Conservation (phyloP, 2,888 invertebrate genomes). For the Cerceris ruficornis region DNA sequence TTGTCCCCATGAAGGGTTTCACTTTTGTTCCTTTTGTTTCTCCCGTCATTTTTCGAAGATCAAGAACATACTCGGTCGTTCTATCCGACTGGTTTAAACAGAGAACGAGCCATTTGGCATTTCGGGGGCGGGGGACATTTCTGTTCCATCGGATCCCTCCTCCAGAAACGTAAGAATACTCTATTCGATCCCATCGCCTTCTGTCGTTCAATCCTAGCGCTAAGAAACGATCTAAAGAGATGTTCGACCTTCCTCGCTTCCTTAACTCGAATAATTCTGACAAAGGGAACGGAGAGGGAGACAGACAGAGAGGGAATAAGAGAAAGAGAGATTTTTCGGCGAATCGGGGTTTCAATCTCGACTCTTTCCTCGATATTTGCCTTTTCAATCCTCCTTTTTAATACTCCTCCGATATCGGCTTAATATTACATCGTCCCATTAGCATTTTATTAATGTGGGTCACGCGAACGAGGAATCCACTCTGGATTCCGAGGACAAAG, state of each 20-base stretch:
- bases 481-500: constrained; percentile 7
- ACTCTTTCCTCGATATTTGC: not conserved
- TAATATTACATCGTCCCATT: constrained; percentile 45
- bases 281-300: constrained; percentile 6
- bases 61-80: not conserved
- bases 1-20: not conserved
- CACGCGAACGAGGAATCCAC: constrained; percentile 5
- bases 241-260: not conserved
- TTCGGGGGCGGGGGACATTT: not conserved
- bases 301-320: not conserved
- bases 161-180: not conserved
- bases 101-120: not conserved
- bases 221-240: not conserved
- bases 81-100: not conserved
- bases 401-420: constrained; percentile 43
- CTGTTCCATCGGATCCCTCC: not conserved
- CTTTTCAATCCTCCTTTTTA: constrained; percentile 25
- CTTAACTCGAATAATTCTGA: constrained; percentile 32
- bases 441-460: constrained; percentile 49
- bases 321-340: not conserved
- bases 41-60: not conserved
- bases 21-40: not conserved
- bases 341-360: constrained; percentile 22
- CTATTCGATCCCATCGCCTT: not conserved
- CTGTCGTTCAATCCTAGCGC: not conserved